Base-by-base conservation (phyloP, 1,140 invertebrate species). In the Halesus radiatus region DNA sequence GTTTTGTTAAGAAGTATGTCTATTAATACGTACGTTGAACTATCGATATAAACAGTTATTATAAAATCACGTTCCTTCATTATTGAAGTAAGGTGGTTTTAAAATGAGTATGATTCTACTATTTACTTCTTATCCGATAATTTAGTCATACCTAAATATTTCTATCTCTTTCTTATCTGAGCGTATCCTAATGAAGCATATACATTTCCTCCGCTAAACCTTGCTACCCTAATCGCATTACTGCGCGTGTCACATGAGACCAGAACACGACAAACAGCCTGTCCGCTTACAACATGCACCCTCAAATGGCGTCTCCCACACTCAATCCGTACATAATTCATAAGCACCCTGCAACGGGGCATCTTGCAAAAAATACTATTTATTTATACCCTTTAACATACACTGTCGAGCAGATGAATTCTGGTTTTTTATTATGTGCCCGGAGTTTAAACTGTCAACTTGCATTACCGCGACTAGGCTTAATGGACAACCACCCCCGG, bases 401-500 rank as follows among this genome's bases (percentile, higher is more conserved):
- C n/a, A 72, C 10, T 3, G 22, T 1, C 37, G 1, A 13, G 10
- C 37, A 3, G 13, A 26, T 72, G 68, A 54, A 26, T 72, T 45
- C 3, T 8, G 10, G 13, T 26, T 15, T 72, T 72, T 72, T 16
- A 72, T 26, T 18, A 72, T 23, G 18, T 72, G 20, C 68, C 45
- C 13, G 1, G 45, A 6, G 68, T 26, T 72, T 22, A 23, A 72
- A 54, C 45, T 72, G 45, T 72, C 68, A 72, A 72, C 37, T 72
- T 53, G 68, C 26, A 53, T 52, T 7, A 53, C 68, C 22, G 68
- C 18, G 68, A 50, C 29, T n/a, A 45, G 37, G 37, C 68, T 72
- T 72, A 72, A 72, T 72, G 50, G 68, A 72, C 68, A 23, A 29
- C 37, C 68, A 52, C 68, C 68, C 37, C 22, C 4, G 68, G 50